A percentile compares a stretch with the other conserved stretches of the same genome.
phyloP scores from a whole-genome alignment of 2,113 vertebrate species.

The Myotis brandtii region DNA sequence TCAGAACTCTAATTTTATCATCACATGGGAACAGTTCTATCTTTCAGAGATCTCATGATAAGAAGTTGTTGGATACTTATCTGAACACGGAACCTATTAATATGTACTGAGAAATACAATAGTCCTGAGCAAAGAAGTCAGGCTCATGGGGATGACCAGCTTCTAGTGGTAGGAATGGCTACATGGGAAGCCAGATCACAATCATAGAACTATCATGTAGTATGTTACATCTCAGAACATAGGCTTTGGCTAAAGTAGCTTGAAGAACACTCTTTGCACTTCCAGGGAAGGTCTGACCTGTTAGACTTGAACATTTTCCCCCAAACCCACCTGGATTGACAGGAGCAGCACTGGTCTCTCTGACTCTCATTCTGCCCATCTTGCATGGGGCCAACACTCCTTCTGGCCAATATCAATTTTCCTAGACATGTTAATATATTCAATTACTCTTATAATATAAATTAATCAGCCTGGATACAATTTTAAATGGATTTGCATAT shows the following conservation, averaged over 20 bases:
- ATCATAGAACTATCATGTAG: accelerated
- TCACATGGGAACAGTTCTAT: not conserved
- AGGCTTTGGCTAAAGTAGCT: not conserved
- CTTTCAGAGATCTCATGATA: not conserved
- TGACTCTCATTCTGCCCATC: not conserved
- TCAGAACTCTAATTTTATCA: not conserved
- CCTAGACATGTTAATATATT: not conserved
- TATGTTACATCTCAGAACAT: not conserved
- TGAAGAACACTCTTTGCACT: not conserved
- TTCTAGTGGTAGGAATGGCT: not conserved
- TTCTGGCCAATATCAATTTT: not conserved
- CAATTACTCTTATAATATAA: not conserved
- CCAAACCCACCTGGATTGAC: too few relatives aligned
- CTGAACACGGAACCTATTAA: not conserved
- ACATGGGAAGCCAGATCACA: not conserved
- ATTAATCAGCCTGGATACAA: not conserved
- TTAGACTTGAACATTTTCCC: not conserved
- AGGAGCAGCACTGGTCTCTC: too few relatives aligned
- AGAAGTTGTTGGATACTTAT: not conserved
- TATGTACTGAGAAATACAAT: not conserved
- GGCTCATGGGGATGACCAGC: not conserved
- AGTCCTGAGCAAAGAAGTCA: not conserved
- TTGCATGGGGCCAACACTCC: not conserved
- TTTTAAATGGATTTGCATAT: not conserved
- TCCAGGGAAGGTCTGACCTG: not conserved